Base-by-base conservation (phyloP, 2,888 invertebrate species). In the Heliconius aoede region DNA sequence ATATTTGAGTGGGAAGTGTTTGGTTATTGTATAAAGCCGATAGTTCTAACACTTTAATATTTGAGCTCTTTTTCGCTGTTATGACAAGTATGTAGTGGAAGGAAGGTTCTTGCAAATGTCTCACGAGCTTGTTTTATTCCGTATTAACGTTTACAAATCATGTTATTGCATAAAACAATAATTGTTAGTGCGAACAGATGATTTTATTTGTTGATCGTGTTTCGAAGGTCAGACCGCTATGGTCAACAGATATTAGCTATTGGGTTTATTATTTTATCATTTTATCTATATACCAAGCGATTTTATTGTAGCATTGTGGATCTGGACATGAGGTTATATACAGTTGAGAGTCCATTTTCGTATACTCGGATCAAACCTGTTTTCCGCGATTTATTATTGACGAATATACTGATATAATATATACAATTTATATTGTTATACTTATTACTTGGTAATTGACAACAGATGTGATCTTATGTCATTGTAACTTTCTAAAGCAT, bases 11-110 rank as follows among this genome's bases (percentile, higher is more conserved):
- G 91, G 85, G 82, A 85, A 89, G 89, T 92, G 93, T 94, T 93
- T 93, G 91, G 91, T 90, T 93, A 89, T 82, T 83, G 81, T 86
- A 86, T 87, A 88, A 89, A 85, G 89, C 91, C 90, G 91, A 92
- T 90, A 88, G 85, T 89, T 80, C 78, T 80, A 80, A 79, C 80
- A 80, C 89, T 90, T n/a, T 90, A 89, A 90, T 90, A 90, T 61
- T 72, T 60, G 72, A n/a, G 60, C 40, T 89, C 87, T 87, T 90
- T 91, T 90, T 84, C 87, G 87, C 87, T 85, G 84, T 85, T 86
- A 85, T 85, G 84, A 86, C 89, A 85, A 85, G 85, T 81, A 84
- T 87, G 83, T 86, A 87, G 86, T 85, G 84, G 82, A 81, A 82
- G 83, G 82, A 87, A 86, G 83, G 85, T 89, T 90, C 89, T 90